phyloP scores from a whole-genome alignment of 1,140 invertebrate species.

The Drosophila trapezifrons region DNA sequence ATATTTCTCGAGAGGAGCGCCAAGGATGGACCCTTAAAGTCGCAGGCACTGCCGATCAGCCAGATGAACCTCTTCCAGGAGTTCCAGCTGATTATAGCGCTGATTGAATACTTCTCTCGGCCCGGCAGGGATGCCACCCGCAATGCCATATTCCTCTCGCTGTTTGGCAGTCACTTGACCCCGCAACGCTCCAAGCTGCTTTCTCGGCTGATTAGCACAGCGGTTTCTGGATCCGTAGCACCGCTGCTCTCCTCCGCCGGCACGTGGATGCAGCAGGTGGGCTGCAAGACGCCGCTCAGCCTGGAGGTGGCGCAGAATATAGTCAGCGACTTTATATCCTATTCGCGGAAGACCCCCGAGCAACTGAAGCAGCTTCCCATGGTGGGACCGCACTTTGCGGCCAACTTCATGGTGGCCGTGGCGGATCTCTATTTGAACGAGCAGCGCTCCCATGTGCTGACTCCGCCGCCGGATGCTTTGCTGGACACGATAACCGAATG shows the following conservation, averaged over 20 bases:
- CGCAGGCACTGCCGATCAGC: conserved; percentile 83
- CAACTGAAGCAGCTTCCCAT: conserved; percentile 88
- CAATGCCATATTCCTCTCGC: conserved; percentile 91
- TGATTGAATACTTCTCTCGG: conserved; percentile 90
- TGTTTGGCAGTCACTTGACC: conserved; percentile 89
- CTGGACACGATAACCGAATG: conserved; percentile 88
- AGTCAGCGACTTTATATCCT: conserved; percentile 91
- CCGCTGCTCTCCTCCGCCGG: conserved; percentile 90
- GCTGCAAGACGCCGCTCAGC: conserved; percentile 89
- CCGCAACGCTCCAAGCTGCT: conserved; percentile 88
- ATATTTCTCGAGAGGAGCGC: conserved; percentile 89
- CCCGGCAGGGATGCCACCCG: conserved; percentile 89
- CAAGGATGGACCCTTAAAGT: conserved; percentile 64
- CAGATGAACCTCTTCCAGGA: conserved; percentile 88
- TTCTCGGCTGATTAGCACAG: conserved; percentile 91
- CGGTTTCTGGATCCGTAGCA: conserved; percentile 89
- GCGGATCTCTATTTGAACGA: conserved; percentile 89
- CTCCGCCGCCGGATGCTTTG: conserved; percentile 86
- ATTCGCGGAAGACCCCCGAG: conserved; percentile 88
- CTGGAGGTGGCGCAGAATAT: conserved; percentile 89
- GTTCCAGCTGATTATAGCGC: conserved; percentile 89
- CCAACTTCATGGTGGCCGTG: conserved; percentile 91
- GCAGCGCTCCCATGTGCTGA: conserved; percentile 75
- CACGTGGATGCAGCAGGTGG: conserved; percentile 93
- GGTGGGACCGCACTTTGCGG: conserved; percentile 89